phyloP scores from a whole-genome alignment of 2,888 invertebrate genomes.

The Periphyllus acericola region DNA sequence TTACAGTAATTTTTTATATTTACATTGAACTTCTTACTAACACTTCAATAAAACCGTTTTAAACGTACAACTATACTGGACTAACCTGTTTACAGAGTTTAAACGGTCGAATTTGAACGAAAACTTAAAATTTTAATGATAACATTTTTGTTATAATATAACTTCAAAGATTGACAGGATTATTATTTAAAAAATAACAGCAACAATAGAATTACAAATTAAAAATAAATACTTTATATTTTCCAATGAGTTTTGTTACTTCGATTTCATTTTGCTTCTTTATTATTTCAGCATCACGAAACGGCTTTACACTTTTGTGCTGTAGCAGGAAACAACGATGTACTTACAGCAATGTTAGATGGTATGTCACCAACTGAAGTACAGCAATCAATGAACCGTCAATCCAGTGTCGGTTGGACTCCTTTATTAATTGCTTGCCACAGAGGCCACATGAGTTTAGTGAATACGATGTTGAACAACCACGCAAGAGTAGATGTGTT shows the following conservation, averaged over 20 bases:
- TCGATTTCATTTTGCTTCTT: not conserved
- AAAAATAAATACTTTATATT: no score
- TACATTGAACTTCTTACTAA: no score
- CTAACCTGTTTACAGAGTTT: no score
- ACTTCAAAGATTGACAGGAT: no score
- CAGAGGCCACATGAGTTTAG: constrained; percentile 93
- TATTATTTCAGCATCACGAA: constrained; percentile 77
- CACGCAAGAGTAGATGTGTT: constrained; percentile 99
- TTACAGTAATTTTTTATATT: no score
- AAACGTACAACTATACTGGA: no score
- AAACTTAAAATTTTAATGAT: no score
- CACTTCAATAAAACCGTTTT: no score
- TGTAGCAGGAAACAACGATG: constrained; percentile 93
- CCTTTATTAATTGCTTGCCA: constrained; percentile 96
- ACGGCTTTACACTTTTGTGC: constrained; percentile 97
- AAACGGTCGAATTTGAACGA: no score
- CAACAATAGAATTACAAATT: no score
- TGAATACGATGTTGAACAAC: constrained; percentile 87
- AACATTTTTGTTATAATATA: no score
- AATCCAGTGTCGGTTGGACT: constrained; percentile 95
- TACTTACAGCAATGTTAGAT: constrained; percentile 91
- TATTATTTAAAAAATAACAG: no score
- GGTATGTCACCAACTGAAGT: constrained; percentile 89
- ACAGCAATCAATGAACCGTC: constrained; percentile 93
- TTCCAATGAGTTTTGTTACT: not conserved